phyloP scores from a whole-genome alignment of 2,797 vertebrate genomes.

The Philypnodon macrostomus region DNA sequence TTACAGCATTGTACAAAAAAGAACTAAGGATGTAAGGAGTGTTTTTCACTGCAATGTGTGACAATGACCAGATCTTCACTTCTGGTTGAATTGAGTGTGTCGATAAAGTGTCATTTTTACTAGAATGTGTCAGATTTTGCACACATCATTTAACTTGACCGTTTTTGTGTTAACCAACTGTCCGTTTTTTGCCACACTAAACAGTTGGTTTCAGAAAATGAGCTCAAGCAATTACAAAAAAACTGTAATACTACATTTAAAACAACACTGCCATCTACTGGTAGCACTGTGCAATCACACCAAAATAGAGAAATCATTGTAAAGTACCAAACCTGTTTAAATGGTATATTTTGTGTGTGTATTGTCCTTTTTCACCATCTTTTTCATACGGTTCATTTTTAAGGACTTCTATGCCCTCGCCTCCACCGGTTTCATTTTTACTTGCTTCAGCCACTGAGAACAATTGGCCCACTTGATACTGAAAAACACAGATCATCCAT shows the following conservation, averaged over 20 bases:
- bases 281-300: constrained; percentile 40
- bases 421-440: constrained; percentile 95
- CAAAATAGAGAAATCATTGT: neutral
- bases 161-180: no score
- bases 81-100: no score
- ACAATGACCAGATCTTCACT: no score
- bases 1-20: no score
- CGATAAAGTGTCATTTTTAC: no score
- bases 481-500: constrained; percentile 16
- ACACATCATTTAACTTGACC: no score
- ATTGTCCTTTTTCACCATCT: constrained; percentile 90
- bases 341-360: constrained; percentile 93
- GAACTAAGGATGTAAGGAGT: no score
- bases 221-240: neutral
- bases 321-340: constrained; percentile 61
- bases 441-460: constrained; percentile 95
- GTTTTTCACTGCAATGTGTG: no score
- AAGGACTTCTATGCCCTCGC: constrained; percentile 92
- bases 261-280: constrained; percentile 62
- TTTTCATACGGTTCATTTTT: constrained; percentile 92
- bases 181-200: no score
- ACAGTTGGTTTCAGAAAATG: no score
- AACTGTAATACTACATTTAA: constrained; percentile 13
- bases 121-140: no score
- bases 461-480: constrained; percentile 96